A percentile compares a stretch with the other conserved stretches of the same genome.
These are phyloP conservation scores for Phaenicophaeus curvirostris DNA, from an alignment of 2,797 vertebrate species.

Conservation along the genomic window DNA sequence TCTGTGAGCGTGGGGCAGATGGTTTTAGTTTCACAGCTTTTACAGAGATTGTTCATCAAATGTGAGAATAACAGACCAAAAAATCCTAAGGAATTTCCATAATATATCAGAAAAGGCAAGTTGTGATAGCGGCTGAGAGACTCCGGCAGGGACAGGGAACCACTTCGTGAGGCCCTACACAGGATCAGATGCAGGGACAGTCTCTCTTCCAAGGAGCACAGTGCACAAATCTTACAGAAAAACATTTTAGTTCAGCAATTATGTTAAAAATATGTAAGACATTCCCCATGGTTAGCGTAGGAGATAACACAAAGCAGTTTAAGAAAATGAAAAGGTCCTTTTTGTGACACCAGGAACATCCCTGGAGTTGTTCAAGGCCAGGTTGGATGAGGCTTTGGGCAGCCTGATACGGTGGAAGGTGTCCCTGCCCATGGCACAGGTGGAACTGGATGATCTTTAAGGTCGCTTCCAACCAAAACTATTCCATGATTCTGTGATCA, in stretches of 20 bases:
- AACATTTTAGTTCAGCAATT: neutral
- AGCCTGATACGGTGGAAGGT: too few species aligned
- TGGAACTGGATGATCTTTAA: too few species aligned
- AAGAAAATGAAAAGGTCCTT: neutral
- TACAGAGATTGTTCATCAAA: neutral
- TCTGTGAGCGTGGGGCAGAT: neutral
- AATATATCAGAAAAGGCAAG: neutral
- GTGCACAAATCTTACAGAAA: neutral
- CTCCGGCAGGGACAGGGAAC: accelerated
- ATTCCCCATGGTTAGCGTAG: neutral
- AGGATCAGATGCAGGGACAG: neutral
- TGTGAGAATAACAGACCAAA: neutral
- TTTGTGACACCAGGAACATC: neutral
- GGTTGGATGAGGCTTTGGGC: too few species aligned
- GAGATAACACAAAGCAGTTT: neutral
- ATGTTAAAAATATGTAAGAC: neutral
- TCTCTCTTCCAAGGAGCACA: neutral
- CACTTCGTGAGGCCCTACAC: accelerated
- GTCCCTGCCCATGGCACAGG: too few species aligned
- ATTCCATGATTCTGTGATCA: neutral
- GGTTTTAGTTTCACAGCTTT: neutral
- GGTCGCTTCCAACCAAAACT: too few species aligned
- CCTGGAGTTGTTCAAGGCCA: too few species aligned
- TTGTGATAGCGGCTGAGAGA: neutral
- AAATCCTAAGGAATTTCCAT: neutral